phyloP scores from a whole-genome alignment of 2,797 vertebrate genomes.

The Ctenochaetus hawaiiensis region DNA sequence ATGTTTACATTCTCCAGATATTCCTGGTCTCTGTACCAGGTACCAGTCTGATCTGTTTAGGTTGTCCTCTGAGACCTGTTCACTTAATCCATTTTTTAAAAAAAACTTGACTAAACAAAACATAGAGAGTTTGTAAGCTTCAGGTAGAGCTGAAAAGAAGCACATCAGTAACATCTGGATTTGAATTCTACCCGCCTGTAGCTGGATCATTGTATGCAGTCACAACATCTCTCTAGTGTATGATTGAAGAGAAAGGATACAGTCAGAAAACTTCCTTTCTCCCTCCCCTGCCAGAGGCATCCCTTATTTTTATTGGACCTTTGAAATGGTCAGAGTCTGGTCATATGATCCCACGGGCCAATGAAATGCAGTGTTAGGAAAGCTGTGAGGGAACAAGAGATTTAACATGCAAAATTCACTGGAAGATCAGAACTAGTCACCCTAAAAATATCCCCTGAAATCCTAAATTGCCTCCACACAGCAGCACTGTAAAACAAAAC shows the following conservation, averaged over 20 bases:
- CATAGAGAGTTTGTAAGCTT: slow-evolving; percentile 11
- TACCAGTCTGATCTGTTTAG: slow-evolving; percentile 40
- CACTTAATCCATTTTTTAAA: neutral
- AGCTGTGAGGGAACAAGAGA: slow-evolving; percentile 48
- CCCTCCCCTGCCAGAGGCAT: slow-evolving; percentile 62
- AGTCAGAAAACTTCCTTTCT: slow-evolving; percentile 58
- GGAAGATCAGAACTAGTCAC: slow-evolving; percentile 52
- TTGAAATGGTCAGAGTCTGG: slow-evolving; percentile 83
- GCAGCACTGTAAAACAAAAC: slow-evolving; percentile 1
- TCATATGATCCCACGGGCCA: slow-evolving; percentile 81
- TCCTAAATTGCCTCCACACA: slow-evolving; percentile 17
- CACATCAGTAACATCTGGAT: slow-evolving; percentile 45
- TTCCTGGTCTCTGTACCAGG: slow-evolving; percentile 55
- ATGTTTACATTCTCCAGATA: slow-evolving; percentile 71
- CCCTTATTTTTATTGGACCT: slow-evolving; percentile 76
- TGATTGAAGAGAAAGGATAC: slow-evolving; percentile 38
- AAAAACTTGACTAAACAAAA: too few relatives aligned
- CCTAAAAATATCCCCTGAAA: slow-evolving; percentile 53
- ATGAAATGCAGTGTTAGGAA: slow-evolving; percentile 62
- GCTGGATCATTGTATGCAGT: slow-evolving; percentile 54
- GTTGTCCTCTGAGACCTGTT: slow-evolving; percentile 7
- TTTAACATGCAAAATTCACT: slow-evolving; percentile 64
- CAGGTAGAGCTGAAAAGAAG: neutral
- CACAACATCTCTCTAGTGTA: slow-evolving; percentile 49
- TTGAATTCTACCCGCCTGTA: slow-evolving; percentile 6